Base-by-base conservation (phyloP, 2,113 vertebrate species). In the Nycticryphes semicollaris region DNA sequence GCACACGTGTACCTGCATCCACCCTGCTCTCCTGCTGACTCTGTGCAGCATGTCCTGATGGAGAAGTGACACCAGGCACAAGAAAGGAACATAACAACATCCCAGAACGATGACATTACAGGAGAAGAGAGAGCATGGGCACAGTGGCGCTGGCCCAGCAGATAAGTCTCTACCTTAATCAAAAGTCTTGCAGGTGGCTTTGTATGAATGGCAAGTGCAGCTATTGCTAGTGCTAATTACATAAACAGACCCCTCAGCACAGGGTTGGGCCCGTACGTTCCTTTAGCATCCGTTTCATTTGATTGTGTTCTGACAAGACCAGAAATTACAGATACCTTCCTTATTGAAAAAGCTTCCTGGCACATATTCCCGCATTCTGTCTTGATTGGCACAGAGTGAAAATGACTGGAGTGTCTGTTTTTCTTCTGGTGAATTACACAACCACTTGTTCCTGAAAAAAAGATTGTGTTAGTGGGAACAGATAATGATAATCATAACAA, bases 1-100 rank as follows among this genome's bases (percentile, higher is more conserved):
- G 33, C 4, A 0, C 3, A 2, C 1, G 5, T 8, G 12, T 0
- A 12, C 9, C 33, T 53, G 51, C 51, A 72, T 3, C 2, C 18
- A 6, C 7, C 35, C 57, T 76, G 53, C 39, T 86, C 22, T 48
- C 15, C 62, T 79, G 23, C 45, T 39, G 53, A 56, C 30, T 1
- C 4, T 1, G 3, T 16, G 48, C 75, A 63, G 18, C 1, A 3
- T 0, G 0, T 56, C 28, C 30, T 76, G 33, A 25, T 51, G 30
- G 12, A 84, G 41, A 39, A 57, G 31, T 7, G 31, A 64, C 35
- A 59, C 33, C 39, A 4, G 3, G 30, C 30, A 73, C 10, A 35
- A 57, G 60, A 50, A 37, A 63, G 54, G 35, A 35, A 35, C 21
- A 48, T 69, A 92, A 20, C 39, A 60, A 8, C 30, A 20, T 35